These are phyloP conservation scores for Eristalinus sepulchralis DNA, from an alignment of 2,888 invertebrate genomes.

Conservation along the genomic window DNA sequence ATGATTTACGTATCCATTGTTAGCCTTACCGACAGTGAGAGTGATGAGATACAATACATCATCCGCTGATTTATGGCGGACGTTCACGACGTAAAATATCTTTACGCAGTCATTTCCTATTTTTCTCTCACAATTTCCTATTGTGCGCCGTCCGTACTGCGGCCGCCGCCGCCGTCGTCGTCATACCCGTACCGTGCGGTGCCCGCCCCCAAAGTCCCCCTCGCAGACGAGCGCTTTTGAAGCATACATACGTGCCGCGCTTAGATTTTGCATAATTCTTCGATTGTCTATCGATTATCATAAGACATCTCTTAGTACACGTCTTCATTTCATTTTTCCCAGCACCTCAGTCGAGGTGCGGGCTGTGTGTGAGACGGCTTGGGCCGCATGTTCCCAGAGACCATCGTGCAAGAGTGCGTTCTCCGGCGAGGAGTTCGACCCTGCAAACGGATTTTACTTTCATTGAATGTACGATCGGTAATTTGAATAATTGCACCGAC, in stretches of 20 bases:
- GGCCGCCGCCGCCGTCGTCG: neutral
- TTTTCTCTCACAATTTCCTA: conserved; percentile 46
- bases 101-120: conserved; percentile 60
- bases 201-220: neutral
- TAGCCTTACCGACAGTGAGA: conserved; percentile 59
- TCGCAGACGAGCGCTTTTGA: neutral
- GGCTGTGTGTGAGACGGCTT: conserved; percentile 18
- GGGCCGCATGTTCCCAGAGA: conserved; percentile 25
- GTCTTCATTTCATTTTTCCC: conserved; percentile 60
- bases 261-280: conserved; percentile 60
- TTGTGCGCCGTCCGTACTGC: conserved; percentile 33
- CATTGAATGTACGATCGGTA: conserved; percentile 41
- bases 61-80: conserved; percentile 63
- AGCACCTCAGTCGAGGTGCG: conserved; percentile 22
- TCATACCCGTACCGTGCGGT: neutral
- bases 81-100: conserved; percentile 38
- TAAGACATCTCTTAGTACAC: conserved; percentile 56
- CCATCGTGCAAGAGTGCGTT: conserved; percentile 47
- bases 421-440: conserved; percentile 22
- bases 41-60: conserved; percentile 68
- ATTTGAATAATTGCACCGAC: conserved; percentile 68
- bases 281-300: conserved; percentile 64
- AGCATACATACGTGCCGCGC: conserved; percentile 43
- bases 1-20: conserved; percentile 64
- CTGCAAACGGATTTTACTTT: conserved; percentile 42